These are phyloP conservation scores for Cataglyphis rosenhaueri DNA, from an alignment of 2,888 invertebrate species.

Conservation along the genomic window DNA sequence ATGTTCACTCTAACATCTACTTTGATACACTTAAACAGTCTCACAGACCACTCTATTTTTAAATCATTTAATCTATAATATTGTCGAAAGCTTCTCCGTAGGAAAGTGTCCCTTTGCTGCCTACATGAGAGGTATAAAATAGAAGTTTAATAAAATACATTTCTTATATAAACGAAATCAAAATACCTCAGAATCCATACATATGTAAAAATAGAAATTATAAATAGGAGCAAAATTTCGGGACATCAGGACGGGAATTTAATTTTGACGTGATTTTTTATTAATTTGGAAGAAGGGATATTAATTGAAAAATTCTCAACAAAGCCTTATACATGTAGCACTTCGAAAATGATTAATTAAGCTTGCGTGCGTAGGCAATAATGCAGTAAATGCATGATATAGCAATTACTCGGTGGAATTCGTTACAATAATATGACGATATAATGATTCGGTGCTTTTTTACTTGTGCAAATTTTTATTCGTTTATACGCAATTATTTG, in stretches of 20 bases:
- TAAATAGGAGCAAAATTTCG: neutral
- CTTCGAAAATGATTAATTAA: conserved; percentile 48
- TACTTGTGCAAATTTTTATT: neutral
- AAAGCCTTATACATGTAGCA: conserved; percentile 15
- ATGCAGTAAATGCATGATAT: conserved; percentile 48
- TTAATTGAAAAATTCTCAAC: conserved; percentile 43
- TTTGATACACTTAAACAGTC: too few relatives aligned
- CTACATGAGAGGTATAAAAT: too few relatives aligned
- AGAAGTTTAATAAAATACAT: too few relatives aligned
- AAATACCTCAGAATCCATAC: neutral
- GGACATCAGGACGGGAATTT: conserved; percentile 5
- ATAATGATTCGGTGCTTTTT: conserved; percentile 23
- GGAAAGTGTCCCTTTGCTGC: too few relatives aligned
- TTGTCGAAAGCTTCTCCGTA: too few relatives aligned
- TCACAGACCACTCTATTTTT: too few relatives aligned
- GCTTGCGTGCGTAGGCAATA: conserved; percentile 51
- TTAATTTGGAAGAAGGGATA: conserved; percentile 45
- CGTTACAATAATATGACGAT: conserved; percentile 8
- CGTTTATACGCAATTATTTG: conserved; percentile 43
- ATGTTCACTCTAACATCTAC: too few relatives aligned
- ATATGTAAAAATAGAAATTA: neutral
- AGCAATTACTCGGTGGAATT: conserved; percentile 48
- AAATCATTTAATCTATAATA: too few relatives aligned
- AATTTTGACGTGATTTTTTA: conserved; percentile 44
- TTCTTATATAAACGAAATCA: neutral